These are phyloP conservation scores for Scotopteryx bipunctaria DNA, from an alignment of 2,888 invertebrate species.

Conservation along the genomic window DNA sequence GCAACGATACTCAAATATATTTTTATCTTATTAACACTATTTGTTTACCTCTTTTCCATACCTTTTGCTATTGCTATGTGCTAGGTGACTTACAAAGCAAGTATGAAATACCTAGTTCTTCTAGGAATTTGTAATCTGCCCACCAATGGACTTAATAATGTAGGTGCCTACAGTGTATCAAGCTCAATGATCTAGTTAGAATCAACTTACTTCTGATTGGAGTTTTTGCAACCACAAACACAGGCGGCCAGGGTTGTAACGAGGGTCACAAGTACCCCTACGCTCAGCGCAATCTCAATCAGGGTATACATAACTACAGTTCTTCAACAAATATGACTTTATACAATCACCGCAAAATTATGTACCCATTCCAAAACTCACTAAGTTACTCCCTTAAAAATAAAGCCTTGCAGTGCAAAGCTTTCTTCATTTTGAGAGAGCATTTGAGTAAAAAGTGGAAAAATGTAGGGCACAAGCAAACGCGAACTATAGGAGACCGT, in stretches of 20 bases:
- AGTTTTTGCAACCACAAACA: constrained; percentile 89
- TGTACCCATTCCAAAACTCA: constrained; percentile 60
- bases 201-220: constrained; percentile 87
- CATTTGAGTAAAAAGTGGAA: constrained; percentile 50
- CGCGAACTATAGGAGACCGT: constrained; percentile 41
- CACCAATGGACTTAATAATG: no score
- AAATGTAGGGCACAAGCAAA: constrained; percentile 72
- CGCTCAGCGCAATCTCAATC: constrained; percentile 71
- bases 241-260: constrained; percentile 85
- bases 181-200: constrained; percentile 4
- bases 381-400: constrained; percentile 70
- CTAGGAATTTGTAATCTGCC: no score
- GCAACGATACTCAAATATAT: no score
- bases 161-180: no score
- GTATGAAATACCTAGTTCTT: no score
- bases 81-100: no score
- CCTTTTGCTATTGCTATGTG: no score
- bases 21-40: no score
- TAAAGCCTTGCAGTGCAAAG: constrained; percentile 60
- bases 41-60: no score
- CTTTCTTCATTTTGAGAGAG: constrained; percentile 75
- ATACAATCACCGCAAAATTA: constrained; percentile 43
- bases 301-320: constrained; percentile 75
- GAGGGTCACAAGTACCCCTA: constrained; percentile 74
- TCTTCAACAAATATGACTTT: constrained; percentile 53